Conservation (phyloP, 2,113 vertebrate genomes). For the Spea multiplicata region DNA sequence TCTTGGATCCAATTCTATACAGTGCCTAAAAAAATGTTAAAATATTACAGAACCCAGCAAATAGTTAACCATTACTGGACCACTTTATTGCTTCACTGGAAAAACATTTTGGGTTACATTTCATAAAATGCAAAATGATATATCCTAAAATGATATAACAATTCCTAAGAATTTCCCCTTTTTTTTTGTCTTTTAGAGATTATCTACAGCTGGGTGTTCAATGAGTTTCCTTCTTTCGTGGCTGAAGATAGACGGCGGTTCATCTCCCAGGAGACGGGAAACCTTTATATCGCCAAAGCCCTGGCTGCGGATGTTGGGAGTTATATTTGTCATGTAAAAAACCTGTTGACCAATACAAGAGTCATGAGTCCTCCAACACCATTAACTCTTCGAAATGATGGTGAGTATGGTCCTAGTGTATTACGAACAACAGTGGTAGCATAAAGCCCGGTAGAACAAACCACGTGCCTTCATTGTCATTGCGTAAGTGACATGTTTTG, state of each 20-base stretch:
- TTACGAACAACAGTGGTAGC: no score
- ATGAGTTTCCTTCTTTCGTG: slow-evolving; percentile 94
- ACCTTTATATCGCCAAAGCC: slow-evolving; percentile 96
- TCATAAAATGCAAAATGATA: no score
- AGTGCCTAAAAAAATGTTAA: no score
- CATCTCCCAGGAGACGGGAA: slow-evolving; percentile 94
- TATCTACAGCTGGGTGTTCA: slow-evolving; percentile 96
- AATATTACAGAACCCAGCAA: no score
- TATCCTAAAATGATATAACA: no score
- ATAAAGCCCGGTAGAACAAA: no score
- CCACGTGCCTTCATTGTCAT: no score
- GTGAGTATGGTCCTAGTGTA: slow-evolving; percentile 66
- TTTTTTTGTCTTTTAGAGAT: slow-evolving; percentile 67
- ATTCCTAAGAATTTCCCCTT: background rate
- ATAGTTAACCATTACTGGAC: no score
- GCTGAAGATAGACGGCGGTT: slow-evolving; percentile 93
- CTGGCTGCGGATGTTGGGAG: slow-evolving; percentile 92
- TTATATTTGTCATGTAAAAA: slow-evolving; percentile 95
- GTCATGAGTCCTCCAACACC: slow-evolving; percentile 93
- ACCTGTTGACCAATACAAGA: slow-evolving; percentile 84
- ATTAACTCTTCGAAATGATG: slow-evolving; percentile 86
- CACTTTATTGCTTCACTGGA: no score
- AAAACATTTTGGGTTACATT: no score
- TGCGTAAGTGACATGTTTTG: no score
- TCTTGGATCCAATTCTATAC: no score